Evolutionary conservation across 2,888 invertebrate genomes (phyloP).

Genomic region (Acrocera orbiculus): DNA sequence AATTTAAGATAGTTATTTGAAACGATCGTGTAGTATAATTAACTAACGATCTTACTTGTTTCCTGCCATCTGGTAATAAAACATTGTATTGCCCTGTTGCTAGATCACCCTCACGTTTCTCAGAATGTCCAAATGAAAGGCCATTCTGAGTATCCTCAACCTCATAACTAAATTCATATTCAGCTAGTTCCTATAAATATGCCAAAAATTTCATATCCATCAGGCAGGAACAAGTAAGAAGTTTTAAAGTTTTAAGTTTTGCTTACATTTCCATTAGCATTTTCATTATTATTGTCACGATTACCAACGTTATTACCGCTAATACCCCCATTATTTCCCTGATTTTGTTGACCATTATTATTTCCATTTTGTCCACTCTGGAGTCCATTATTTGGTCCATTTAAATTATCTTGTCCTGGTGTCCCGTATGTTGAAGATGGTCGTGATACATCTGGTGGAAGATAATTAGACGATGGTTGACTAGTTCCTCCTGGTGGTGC

Average conservation of each 20-base stretch:
- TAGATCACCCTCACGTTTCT: conserved; percentile 64
- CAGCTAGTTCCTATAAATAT: conserved; percentile 52
- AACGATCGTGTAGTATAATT: conserved; percentile 5
- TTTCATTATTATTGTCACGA: conserved; percentile 17
- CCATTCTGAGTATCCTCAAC: conserved; percentile 65
- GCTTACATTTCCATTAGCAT: conserved; percentile 36
- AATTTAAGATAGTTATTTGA: conserved; percentile 1
- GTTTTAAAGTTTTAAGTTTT: background rate
- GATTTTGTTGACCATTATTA: conserved; percentile 21
- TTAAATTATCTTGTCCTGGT: conserved; percentile 16
- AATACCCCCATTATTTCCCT: conserved; percentile 18
- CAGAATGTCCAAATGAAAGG: conserved; percentile 67
- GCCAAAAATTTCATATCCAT: conserved; percentile 1
- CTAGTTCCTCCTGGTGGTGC: no score
- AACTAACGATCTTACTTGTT: conserved; percentile 37
- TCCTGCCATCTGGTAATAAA: conserved; percentile 69
- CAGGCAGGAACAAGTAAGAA: conserved; percentile 13
- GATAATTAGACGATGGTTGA: no score
- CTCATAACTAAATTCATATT: conserved; percentile 74
- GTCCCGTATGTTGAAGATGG: background rate
- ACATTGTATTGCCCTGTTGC: conserved; percentile 75
- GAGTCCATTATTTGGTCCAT: conserved; percentile 16
- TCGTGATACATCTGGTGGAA: no score
- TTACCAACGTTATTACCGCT: conserved; percentile 12
- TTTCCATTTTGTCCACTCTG: conserved; percentile 14